Evolutionary conservation across 1,140 invertebrate genomes (phyloP).

Genomic region (Cydia pomonella): DNA sequence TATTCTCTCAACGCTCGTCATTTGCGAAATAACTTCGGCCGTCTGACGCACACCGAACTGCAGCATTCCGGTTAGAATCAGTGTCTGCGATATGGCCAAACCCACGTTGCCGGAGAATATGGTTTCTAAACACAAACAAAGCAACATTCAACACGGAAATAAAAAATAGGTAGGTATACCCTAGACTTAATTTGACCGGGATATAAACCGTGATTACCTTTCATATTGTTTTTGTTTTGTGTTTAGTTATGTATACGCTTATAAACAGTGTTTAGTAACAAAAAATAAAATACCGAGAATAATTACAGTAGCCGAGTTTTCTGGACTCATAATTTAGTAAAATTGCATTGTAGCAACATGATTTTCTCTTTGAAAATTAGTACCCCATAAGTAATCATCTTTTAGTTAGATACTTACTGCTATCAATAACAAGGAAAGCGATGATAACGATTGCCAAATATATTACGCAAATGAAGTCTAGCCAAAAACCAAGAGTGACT

Average conservation of each 20-base stretch:
- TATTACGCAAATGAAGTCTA: conserved; percentile 84
- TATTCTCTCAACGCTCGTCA: conserved; percentile 94
- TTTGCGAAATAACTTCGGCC: conserved; percentile 91
- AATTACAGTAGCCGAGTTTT: too few species aligned
- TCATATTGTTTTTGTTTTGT: too few species aligned
- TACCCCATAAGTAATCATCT: too few species aligned
- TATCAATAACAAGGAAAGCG: conserved; percentile 78
- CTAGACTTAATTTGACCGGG: too few species aligned
- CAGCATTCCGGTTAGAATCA: conserved; percentile 91
- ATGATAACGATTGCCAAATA: conserved; percentile 80
- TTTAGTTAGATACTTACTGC: conserved; percentile 59
- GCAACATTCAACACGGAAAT: neutral
- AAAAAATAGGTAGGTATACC: too few species aligned
- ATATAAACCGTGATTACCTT: too few species aligned
- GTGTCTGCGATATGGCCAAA: conserved; percentile 90
- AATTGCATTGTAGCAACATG: too few species aligned
- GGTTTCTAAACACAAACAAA: conserved; percentile 66
- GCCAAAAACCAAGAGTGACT: conserved; percentile 79
- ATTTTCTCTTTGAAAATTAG: too few species aligned
- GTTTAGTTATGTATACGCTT: too few species aligned
- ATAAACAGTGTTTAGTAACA: too few species aligned
- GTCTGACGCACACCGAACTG: conserved; percentile 93
- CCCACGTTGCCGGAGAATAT: conserved; percentile 85
- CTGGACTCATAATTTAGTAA: too few species aligned
- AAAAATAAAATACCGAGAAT: too few species aligned